Percentiles rank a stretch among this genome's conserved stretches.
Evolutionary conservation across 92 coral and sea anemone genomes (phyloP).

Genomic region (Parazoanthus darwini): DNA sequence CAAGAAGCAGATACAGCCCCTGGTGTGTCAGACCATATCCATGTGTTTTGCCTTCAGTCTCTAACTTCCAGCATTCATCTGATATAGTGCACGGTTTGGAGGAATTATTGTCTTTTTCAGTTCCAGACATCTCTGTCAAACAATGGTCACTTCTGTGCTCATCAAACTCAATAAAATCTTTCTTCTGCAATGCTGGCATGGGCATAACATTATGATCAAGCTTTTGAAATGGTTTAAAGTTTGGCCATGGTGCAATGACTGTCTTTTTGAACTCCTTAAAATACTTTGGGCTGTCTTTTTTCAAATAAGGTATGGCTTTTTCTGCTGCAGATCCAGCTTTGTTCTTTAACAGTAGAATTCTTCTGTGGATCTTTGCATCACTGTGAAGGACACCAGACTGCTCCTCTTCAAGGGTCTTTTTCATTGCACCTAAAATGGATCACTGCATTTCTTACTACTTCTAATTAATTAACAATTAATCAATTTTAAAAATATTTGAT

Average conservation of each 20-base stretch:
- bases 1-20: constrained; percentile 73
- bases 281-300: constrained; percentile 48
- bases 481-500: no score
- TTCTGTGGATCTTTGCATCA: constrained; percentile 34
- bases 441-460: background rate
- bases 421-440: constrained; percentile 61
- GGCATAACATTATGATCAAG: constrained; percentile 41
- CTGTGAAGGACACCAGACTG: constrained; percentile 55
- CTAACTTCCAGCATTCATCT: constrained; percentile 70
- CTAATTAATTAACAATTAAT: background rate
- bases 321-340: constrained; percentile 61
- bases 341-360: constrained; percentile 48
- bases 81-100: constrained; percentile 65
- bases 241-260: constrained; percentile 71
- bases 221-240: constrained; percentile 71
- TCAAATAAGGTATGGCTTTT: constrained; percentile 67
- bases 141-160: constrained; percentile 78
- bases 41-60: constrained; percentile 64
- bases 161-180: constrained; percentile 64
- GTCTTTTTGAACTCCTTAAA: constrained; percentile 68
- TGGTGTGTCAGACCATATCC: constrained; percentile 86
- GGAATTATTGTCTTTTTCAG: constrained; percentile 34
- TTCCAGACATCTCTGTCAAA: constrained; percentile 73
- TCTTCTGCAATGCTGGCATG: constrained; percentile 53
- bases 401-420: constrained; percentile 58